phyloP scores from a whole-genome alignment of 2,797 vertebrate genomes.

The Rhinichthys osculus region DNA sequence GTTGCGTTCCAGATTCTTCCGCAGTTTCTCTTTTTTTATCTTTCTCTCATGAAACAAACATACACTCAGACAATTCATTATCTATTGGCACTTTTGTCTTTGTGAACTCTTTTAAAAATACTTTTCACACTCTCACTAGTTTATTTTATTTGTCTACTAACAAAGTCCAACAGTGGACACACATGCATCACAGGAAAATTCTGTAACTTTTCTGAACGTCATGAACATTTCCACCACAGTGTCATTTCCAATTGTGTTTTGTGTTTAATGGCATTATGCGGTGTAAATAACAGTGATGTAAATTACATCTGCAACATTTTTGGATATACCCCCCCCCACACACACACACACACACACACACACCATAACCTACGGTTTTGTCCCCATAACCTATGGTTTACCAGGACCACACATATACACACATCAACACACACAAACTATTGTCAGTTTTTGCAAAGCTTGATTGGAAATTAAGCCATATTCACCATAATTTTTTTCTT shows the following conservation, averaged over 20 bases:
- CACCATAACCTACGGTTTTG: too few species aligned
- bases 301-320: neutral
- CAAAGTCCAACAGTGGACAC: neutral
- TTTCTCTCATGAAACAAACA: slow-evolving; percentile 17
- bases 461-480: neutral
- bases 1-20: slow-evolving; percentile 41
- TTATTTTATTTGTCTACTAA: slow-evolving; percentile 2
- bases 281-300: neutral
- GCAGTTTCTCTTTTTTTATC: neutral
- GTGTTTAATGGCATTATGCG: neutral
- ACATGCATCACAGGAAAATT: neutral
- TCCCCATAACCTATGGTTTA: too few species aligned
- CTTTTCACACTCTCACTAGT: neutral
- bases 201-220: neutral
- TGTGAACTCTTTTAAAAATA: neutral
- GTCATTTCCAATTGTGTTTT: neutral
- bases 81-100: neutral
- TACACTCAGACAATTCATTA: neutral
- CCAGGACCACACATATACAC: too few species aligned
- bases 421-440: too few species aligned
- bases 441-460: too few species aligned
- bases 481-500: neutral
- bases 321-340: too few species aligned
- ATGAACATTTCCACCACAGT: neutral
- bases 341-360: too few species aligned